These are phyloP conservation scores for Leptogaster cylindrica DNA, from an alignment of 2,888 invertebrate genomes.

Conservation along the genomic window DNA sequence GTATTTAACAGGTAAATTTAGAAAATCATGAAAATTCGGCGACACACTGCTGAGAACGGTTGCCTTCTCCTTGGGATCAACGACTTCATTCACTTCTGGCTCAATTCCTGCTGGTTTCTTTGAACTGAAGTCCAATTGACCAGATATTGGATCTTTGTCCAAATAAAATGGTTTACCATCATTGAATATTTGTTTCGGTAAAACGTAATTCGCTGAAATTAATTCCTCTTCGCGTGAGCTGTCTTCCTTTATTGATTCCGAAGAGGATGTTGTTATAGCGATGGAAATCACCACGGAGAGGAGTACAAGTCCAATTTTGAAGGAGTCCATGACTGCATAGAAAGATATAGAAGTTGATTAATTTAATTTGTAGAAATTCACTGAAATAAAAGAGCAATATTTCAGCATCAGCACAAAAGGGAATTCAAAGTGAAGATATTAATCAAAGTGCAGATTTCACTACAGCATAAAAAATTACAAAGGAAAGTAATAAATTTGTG, in stretches of 20 bases:
- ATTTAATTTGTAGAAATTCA: not conserved
- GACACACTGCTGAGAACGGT: slow-evolving; percentile 65
- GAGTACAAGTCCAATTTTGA: not conserved
- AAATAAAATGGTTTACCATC: slow-evolving; percentile 74
- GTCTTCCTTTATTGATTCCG: slow-evolving; percentile 19
- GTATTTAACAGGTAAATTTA: slow-evolving; percentile 72
- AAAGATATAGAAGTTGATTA: not conserved
- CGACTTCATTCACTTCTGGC: slow-evolving; percentile 57
- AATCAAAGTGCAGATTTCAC: no score
- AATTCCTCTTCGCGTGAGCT: slow-evolving; percentile 54
- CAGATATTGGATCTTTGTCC: slow-evolving; percentile 73
- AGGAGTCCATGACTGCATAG: slow-evolving; percentile 30
- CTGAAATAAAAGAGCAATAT: no score
- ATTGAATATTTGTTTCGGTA: slow-evolving; percentile 69
- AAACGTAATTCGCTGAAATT: slow-evolving; percentile 57
- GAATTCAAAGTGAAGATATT: no score
- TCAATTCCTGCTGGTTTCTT: slow-evolving; percentile 63
- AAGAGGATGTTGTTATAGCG: not conserved
- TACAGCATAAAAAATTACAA: no score
- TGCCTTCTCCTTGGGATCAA: slow-evolving; percentile 66
- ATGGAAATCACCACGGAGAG: not conserved
- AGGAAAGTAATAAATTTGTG: no score
- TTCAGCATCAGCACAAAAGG: no score
- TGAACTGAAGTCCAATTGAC: slow-evolving; percentile 68
- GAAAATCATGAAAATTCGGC: slow-evolving; percentile 72